Evolutionary conservation across 2,888 invertebrate species (phyloP).

Genomic region (Cheilosia pagana): DNA sequence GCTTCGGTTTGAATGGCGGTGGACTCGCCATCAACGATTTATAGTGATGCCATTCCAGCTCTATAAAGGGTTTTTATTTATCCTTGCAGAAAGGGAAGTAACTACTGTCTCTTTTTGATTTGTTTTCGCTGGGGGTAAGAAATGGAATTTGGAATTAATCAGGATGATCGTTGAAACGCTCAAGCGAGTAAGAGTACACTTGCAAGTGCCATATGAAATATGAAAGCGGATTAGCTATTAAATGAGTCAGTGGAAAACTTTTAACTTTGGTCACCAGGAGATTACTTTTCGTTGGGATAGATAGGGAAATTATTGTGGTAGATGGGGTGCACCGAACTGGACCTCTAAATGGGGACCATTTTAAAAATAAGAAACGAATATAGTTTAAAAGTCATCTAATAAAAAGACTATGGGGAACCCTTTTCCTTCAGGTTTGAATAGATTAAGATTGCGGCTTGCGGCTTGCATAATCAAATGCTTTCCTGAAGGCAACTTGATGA

Average conservation of each 20-base stretch:
- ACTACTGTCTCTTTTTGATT: not conserved
- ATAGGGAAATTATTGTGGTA: not conserved
- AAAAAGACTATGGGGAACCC: no score
- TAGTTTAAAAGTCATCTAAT: no score
- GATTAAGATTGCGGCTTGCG: no score
- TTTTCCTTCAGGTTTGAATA: no score
- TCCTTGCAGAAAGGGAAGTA: not conserved
- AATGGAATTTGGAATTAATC: conserved; percentile 40
- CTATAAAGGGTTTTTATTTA: conserved; percentile 23
- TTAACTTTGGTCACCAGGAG: not conserved
- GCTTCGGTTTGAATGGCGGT: conserved; percentile 1
- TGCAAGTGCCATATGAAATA: not conserved
- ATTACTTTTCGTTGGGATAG: not conserved
- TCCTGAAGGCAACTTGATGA: no score
- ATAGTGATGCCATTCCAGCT: conserved; percentile 26
- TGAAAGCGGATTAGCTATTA: not conserved
- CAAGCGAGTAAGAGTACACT: not conserved
- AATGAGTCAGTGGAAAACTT: not conserved
- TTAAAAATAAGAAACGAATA: no score
- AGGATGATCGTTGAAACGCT: conserved; percentile 30
- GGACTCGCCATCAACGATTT: conserved; percentile 19
- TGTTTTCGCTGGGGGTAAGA: not conserved
- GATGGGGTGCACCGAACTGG: not conserved
- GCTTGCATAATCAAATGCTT: no score
- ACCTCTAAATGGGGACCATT: no score